Base-by-base conservation (phyloP, 53 echinoderm and acorn worm genomes). In the Echinometra lucunter region DNA sequence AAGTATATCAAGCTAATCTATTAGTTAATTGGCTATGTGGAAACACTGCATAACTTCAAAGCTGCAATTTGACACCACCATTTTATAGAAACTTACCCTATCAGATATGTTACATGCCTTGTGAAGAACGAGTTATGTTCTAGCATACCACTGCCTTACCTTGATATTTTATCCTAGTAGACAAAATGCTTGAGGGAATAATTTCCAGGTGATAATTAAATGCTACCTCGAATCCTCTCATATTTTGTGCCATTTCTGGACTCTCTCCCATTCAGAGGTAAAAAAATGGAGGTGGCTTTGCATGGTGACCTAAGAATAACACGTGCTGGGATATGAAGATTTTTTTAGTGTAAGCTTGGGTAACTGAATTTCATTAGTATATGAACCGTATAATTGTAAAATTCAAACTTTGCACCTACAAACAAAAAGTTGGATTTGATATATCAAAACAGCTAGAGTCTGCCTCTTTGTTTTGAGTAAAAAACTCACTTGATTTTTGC, bases 171-270 rank as follows among this genome's bases (percentile, higher is more conserved):
- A 85, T 85, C 85, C 49, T 49, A 12, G 2, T 17, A 47, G 49
- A 47, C 60, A 18, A 60, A 5, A 38, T 57, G 89, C 89, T 89
- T 23, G 7, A 57, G 89, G 89, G 63, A 40, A 60, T 40, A 25
- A 89, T 60, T 89, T 89, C 89, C 89, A 89, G 89, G 89, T 89
- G 89, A 89, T 89, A 89, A 89, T 89, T 89, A 89, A 89, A 89
- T 60, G 60, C 89, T 89, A 60, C 89, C 89, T 60, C 63, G 19
- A 85, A 85, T 28, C 47, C n/a, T 85, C 0, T 49, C 49, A 27
- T 2, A 3, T 83, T 83, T 83, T 13, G 6, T 47, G 45, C 49
- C 21, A 19, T 75, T 18, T 42, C 42, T 78, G 21, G 15, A 69
- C 6, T 11, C 15, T 6, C 21, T 15, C 19, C 78, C 38, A 19